Evolutionary conservation across 2,888 invertebrate genomes (phyloP), one percentile per base, ranked within the genome.

Genomic region (Poecilobothrus nobilitatus): DNA sequence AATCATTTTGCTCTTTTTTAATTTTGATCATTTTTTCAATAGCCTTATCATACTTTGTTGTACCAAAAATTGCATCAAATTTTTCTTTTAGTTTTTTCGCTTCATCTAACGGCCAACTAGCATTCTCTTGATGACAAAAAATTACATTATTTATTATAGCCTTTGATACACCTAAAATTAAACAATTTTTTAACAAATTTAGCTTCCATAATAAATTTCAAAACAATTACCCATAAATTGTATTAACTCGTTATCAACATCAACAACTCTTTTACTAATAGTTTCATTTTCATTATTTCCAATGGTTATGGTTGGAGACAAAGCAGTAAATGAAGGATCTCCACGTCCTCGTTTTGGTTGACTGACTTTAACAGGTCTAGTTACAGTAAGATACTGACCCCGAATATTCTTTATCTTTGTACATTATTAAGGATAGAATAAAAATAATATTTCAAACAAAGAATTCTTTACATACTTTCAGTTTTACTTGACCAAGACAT

Each of bases 51-150:
- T 95, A 97, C 77, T 91, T 90, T 0, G 91, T 90, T 0, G 96
- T 92, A 76, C 97, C 96, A 84, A 99, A 99, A 74, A 99, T 98
- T 72, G 94, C 94, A 86, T 99, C 99, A 84, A 99, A 98, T 74
- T 91, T 91, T 73, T 92, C 91, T 79, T 99, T 99, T 0, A 99
- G 86, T 75, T 91, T 91, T 79, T 94, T 94, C 0, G 92, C 91
- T 80, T 97, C 95, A 78, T 95, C 94, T 68, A 99, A 83, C 0
- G 99, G 98, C 96, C 99, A 99, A 77, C 90, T 90, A 0, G 96
- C 91, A 73, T 99, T 96, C 81, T 99, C 99, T 86, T 99, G 99
- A 79, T 99, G 99, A 77, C 99, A 99, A 81, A 99, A 97, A 74
- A 99, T 91, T 0, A 99, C 99, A 79, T 95, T 92, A 77, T 95